phyloP scores from a whole-genome alignment of 2,113 vertebrate genomes.

The Paradoxurus hermaphroditus region DNA sequence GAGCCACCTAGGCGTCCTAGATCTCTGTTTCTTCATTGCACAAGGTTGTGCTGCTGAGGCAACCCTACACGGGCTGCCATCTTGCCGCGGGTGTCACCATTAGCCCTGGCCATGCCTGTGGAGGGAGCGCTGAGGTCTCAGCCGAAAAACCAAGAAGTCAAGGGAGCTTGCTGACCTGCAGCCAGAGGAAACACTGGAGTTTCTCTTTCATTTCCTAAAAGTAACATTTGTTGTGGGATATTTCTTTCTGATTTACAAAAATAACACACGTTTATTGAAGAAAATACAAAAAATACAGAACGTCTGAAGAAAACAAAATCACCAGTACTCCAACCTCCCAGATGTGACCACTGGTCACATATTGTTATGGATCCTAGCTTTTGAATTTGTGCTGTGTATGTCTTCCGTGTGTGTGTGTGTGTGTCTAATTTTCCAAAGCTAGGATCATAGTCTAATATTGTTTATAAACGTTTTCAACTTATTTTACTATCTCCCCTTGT shows the following conservation, averaged over 20 bases:
- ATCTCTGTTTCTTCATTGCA: background rate
- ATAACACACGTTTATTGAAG: background rate
- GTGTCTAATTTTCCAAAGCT: background rate
- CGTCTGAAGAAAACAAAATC: background rate
- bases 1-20: too few species aligned
- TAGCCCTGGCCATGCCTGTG: background rate
- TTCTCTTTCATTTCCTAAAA: background rate
- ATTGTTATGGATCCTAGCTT: background rate
- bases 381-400: background rate
- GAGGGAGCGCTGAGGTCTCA: background rate
- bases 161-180: background rate
- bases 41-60: background rate
- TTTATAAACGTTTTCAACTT: background rate
- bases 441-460: background rate
- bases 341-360: background rate
- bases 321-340: background rate
- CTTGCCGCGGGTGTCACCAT: background rate
- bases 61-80: too few species aligned
- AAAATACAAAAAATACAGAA: constrained; percentile 2
- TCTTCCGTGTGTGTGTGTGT: background rate
- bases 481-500: background rate
- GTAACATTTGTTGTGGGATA: background rate
- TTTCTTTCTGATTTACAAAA: background rate
- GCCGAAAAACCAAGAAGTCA: background rate
- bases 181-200: background rate